Base-by-base conservation (phyloP, 2,888 invertebrate genomes). In the Leucozona laternaria region DNA sequence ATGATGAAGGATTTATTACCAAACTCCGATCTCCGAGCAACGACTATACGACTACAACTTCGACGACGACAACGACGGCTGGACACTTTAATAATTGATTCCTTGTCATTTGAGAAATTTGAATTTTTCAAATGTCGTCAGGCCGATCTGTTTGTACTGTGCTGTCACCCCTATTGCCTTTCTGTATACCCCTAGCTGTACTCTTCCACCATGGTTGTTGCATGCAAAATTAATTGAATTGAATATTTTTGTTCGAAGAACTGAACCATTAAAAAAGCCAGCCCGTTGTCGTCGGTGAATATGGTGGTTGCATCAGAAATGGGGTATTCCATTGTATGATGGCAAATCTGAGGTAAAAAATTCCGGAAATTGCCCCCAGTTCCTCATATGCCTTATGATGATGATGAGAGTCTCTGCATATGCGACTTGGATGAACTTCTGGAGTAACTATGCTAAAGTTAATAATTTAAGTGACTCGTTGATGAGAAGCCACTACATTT, bases 91-190 rank as follows among this genome's bases (percentile, higher is more conserved):
- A 85, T 85, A 85, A 78, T 85, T 66, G 62, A 85, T 81, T 73
- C 73, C 43, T 55, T 76, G 71, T 31, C 80, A 62, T 85, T 85
- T 82, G 82, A 86, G 79, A 86, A 86, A 86, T 82, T 86, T 82
- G 78, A 78, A 81, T 86, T 82, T 86, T 86, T 81, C 81, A 82
- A 86, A 77, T 78, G 80, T 80, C 84, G 80, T 80, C 80, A 80
- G 20, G 48, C 72, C 62, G 71, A 40, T 75, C 28, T 83, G 73
- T 83, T 68, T 73, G 73, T 66, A 48, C 73, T 78, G 68, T 78
- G 68, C 79, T 70, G 73, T 68, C 68, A 73, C 40, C 48, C 48
- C 20, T 28, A 48, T 34, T 64, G 40, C 60, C 45, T 34, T 50
- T 11, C 37, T 17, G 2, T 22, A 6, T 31, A 62, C 34, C 0